These are phyloP conservation scores for Anoplolepis gracilipes DNA, from an alignment of 1,140 invertebrate species.

Conservation along the genomic window DNA sequence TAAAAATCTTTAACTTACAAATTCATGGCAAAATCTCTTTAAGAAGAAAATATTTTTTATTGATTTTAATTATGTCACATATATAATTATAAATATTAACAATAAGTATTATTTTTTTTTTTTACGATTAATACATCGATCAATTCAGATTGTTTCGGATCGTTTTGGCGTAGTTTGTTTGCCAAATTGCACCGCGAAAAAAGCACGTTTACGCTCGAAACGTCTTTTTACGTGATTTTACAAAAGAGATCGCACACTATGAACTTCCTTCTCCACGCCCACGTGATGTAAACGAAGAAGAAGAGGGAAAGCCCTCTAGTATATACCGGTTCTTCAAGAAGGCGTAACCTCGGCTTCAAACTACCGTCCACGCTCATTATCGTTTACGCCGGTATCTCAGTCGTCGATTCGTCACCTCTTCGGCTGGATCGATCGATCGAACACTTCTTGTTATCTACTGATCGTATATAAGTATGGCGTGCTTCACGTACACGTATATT, in stretches of 20 bases:
- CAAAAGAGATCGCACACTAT: conserved; percentile 63
- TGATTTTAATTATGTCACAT: neutral
- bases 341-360: conserved; percentile 79
- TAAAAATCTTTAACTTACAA: neutral
- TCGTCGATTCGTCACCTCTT: conserved; percentile 70
- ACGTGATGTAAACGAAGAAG: conserved; percentile 71
- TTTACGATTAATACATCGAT: conserved; percentile 22
- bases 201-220: conserved; percentile 37
- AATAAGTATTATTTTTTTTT: neutral
- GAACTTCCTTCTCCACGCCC: conserved; percentile 72
- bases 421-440: conserved; percentile 68
- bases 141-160: neutral
- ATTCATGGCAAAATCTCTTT: neutral
- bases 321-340: conserved; percentile 81
- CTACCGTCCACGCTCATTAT: conserved; percentile 81
- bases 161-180: conserved; percentile 1
- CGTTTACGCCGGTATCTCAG: conserved; percentile 70
- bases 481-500: too few species aligned
- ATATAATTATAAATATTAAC: neutral
- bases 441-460: conserved; percentile 49
- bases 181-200: conserved; percentile 14
- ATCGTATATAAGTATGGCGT: conserved; percentile 53
- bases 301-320: conserved; percentile 70
- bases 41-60: neutral
- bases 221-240: conserved; percentile 58